A percentile compares a stretch with the other conserved stretches of the same genome.
Evolutionary conservation across 2,113 vertebrate species (phyloP).

Genomic region (Myotis lucifugus): DNA sequence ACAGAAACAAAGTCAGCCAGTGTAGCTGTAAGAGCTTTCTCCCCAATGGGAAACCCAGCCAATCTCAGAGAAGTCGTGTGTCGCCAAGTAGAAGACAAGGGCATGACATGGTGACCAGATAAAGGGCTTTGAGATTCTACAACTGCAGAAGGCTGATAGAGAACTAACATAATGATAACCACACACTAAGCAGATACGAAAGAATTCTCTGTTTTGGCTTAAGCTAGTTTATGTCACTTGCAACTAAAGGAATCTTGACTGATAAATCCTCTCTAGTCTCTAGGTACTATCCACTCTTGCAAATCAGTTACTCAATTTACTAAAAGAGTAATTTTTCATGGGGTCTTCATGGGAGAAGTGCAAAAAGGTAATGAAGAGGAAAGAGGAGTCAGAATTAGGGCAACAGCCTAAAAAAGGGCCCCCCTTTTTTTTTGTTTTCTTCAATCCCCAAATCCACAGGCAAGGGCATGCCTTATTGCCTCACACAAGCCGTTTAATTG

Average conservation of each 20-base stretch:
- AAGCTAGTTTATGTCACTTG: background rate
- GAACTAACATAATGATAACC: background rate
- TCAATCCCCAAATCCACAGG: background rate
- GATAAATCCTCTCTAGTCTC: background rate
- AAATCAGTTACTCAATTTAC: constrained; percentile 3
- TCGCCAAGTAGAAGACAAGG: background rate
- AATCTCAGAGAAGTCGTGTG: background rate
- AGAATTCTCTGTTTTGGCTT: background rate
- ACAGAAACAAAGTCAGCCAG: background rate
- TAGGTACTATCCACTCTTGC: background rate
- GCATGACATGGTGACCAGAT: background rate
- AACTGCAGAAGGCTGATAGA: background rate
- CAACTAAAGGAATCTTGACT: background rate
- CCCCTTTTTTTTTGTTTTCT: background rate
- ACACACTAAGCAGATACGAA: background rate
- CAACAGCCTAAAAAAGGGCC: background rate
- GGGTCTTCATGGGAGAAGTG: background rate
- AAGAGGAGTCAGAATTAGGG: background rate
- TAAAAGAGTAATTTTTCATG: background rate
- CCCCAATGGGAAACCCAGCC: background rate
- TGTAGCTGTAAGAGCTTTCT: background rate
- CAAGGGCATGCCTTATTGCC: background rate
- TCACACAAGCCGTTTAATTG: background rate
- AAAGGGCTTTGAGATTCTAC: background rate
- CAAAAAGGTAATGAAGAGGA: background rate